Percentiles rank a stretch among this genome's conserved stretches.
Conservation (phyloP, 2,113 vertebrate species). For the Halcyon malimbica region DNA sequence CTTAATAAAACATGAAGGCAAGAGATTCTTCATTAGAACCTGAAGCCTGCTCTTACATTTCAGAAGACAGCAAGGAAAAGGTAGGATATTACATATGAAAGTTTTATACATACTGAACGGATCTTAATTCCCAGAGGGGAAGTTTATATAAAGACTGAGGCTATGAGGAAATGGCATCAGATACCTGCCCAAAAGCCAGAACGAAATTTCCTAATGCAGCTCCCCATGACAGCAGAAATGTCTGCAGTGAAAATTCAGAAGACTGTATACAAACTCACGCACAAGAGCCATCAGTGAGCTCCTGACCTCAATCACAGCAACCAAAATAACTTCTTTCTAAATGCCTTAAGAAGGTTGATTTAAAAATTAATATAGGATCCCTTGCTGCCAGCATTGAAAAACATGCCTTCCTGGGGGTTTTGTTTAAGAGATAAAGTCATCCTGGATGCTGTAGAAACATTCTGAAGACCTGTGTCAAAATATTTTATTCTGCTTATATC, state of each 20-base stretch:
- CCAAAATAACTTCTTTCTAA: constrained; percentile 11
- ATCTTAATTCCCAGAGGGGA: constrained; percentile 44
- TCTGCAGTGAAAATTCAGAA: constrained; percentile 23
- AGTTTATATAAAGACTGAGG: background rate
- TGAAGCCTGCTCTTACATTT: background rate
- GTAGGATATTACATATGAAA: background rate
- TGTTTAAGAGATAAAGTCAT: background rate
- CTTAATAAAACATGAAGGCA: constrained; percentile 42
- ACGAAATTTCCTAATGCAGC: background rate
- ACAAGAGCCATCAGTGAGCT: background rate
- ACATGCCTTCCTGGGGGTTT: background rate
- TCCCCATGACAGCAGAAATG: background rate
- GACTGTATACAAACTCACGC: background rate
- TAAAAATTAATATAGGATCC: background rate
- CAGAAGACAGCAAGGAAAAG: background rate
- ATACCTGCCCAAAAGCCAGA: background rate
- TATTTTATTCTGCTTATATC: background rate
- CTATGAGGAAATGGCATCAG: constrained; percentile 15
- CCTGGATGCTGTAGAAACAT: background rate
- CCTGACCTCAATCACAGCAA: constrained; percentile 17
- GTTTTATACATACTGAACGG: constrained; percentile 26
- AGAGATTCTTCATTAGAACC: constrained; percentile 10
- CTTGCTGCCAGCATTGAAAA: background rate
- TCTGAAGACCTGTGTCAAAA: background rate
- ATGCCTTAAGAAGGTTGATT: background rate